Evolutionary conservation across 2,797 vertebrate species (phyloP), one percentile per base, ranked within the genome.

Genomic region (Diplodus puntazzo): DNA sequence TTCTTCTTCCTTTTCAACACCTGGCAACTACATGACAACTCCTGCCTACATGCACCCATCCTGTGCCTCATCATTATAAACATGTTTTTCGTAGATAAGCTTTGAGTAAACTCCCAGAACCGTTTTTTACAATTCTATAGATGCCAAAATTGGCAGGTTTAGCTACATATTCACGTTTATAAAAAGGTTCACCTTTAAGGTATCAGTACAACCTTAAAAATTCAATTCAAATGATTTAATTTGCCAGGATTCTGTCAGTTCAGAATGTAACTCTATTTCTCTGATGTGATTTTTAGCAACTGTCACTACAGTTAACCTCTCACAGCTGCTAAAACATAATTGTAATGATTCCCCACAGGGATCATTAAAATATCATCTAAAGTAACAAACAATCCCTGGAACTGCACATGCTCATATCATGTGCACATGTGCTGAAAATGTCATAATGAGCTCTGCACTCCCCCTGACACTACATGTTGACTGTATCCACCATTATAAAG

Each of bases 361-460:
- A 80, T 68, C 53, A 72, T 81, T 69, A 58, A 46, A 65, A 42
- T 53, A 14, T 69, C 8, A 25, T 71, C 43, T n/a, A 10, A 53
- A 1, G 8, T 64, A 64, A 74, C 58, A 77, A 75, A 64, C 68
- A 67, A 2, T 76, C 20, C 52, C 17, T 14, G 21, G 23, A 63
- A 63, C 49, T 79, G 48, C 67, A 64, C 48, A 18, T 23, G 45
- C 66, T 63, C 18, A 45, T 48, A 4, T 43, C 62, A 42, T 45
- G 62, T 55, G 48, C 55, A 52, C 43, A 46, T 2, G 1, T 71
- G 65, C n/a, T 48, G 16, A 66, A 73, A 60, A 25, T 39, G 39
- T 39, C 39, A 39, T 39, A 39, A 39, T 25, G 55, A 73, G 57
- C 63, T 45, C 14, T 66, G 69, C 43, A 34, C 39, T 81, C 65